A percentile compares a stretch with the other conserved stretches of the same genome.
These are phyloP conservation scores for Manacus vitellinus DNA, from an alignment of 2,113 vertebrate species.

Conservation along the genomic window DNA sequence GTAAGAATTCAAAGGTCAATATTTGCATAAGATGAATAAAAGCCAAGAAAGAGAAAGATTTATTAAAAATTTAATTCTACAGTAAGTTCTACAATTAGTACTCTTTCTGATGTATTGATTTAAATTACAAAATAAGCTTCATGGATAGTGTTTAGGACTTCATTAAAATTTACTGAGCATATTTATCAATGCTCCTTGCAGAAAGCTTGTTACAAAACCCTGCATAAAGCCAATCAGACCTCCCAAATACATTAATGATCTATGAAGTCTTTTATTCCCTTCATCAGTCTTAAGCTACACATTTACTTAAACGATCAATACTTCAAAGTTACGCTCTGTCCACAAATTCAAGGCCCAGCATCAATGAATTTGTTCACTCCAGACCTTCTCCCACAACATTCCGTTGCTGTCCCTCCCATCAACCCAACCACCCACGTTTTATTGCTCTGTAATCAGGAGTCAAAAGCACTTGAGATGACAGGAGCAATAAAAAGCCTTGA, in stretches of 20 bases:
- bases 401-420: not conserved
- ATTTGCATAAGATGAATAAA: constrained; percentile 64
- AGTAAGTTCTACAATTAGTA: not conserved
- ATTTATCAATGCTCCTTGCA: not conserved
- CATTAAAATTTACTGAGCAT: constrained; percentile 4
- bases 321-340: not conserved
- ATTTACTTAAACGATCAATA: constrained; percentile 17
- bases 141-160: not conserved
- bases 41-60: constrained; percentile 39
- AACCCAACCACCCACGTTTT: not conserved
- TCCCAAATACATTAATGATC: not conserved
- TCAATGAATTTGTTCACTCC: not conserved
- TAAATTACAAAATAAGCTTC: not conserved
- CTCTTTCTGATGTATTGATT: constrained; percentile 14
- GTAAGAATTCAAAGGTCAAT: constrained; percentile 66
- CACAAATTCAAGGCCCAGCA: not conserved
- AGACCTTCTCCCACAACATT: not conserved
- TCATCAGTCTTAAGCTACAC: not conserved
- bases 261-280: not conserved
- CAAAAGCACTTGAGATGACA: constrained; percentile 12
- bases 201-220: not conserved
- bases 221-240: not conserved
- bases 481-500: not conserved
- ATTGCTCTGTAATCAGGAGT: not conserved
- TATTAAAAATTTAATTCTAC: constrained; percentile 45